A percentile compares a stretch with the other conserved stretches of the same genome.
phyloP scores from a whole-genome alignment of 2,797 vertebrate genomes.

The Sciurus vulgaris region DNA sequence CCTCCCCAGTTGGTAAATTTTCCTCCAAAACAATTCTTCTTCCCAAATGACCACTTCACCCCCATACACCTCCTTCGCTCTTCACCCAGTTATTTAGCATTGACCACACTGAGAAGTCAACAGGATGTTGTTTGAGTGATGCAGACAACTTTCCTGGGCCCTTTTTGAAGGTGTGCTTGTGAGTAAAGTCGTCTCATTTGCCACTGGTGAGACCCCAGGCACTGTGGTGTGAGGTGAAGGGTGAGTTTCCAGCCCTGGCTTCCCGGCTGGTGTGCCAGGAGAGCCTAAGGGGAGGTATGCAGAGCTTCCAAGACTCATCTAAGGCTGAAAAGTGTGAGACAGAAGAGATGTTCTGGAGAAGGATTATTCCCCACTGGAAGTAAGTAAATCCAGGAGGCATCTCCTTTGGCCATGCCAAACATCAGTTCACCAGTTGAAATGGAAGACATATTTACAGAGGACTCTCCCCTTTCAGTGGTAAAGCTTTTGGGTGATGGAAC shows the following conservation, averaged over 20 bases:
- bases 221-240: accelerated
- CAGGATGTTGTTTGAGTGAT: neutral
- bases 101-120: neutral
- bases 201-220: neutral
- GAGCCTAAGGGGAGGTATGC: no score
- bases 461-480: neutral
- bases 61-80: neutral
- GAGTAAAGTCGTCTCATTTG: neutral
- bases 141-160: neutral
- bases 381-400: neutral
- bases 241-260: neutral
- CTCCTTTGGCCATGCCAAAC: neutral
- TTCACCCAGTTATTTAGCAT: neutral
- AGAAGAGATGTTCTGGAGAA: no score
- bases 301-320: neutral
- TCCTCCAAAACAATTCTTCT: neutral
- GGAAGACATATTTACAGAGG: neutral
- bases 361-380: neutral
- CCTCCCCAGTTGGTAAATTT: neutral
- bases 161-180: neutral
- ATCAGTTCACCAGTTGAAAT: neutral
- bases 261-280: accelerated
- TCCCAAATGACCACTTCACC: neutral
- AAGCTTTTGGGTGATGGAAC: neutral
- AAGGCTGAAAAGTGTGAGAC: neutral